These are phyloP conservation scores for Salminus brasiliensis DNA, from an alignment of 2,113 vertebrate genomes.

Conservation along the genomic window DNA sequence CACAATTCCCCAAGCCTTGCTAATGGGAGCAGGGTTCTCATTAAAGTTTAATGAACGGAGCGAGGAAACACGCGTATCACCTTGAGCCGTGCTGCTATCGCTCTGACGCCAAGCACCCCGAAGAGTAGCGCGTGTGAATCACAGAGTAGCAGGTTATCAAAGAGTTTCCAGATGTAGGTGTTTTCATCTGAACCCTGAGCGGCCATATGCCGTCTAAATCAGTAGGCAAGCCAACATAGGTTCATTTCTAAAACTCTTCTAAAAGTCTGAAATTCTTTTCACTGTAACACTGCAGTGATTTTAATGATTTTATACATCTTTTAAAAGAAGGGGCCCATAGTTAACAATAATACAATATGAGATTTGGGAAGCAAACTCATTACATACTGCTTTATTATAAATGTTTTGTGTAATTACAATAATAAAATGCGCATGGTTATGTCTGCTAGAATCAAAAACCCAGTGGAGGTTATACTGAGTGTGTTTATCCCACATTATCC, in stretches of 20 bases:
- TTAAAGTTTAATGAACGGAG: conserved; percentile 51
- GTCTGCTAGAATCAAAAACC: not conserved
- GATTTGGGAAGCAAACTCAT: too few species aligned
- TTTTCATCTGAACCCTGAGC: not conserved
- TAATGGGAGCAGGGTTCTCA: conserved; percentile 43
- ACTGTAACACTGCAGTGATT: too few species aligned
- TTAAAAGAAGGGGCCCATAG: too few species aligned
- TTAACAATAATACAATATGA: too few species aligned
- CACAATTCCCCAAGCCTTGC: conserved; percentile 35
- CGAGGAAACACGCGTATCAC: conserved; percentile 41
- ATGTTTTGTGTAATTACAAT: too few species aligned
- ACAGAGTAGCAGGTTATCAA: conserved; percentile 21
- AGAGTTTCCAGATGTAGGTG: not conserved
- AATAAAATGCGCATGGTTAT: not conserved
- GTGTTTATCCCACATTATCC: not conserved
- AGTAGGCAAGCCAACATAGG: not conserved
- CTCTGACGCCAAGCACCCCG: conserved; percentile 22
- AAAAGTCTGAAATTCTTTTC: too few species aligned
- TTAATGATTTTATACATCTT: too few species aligned
- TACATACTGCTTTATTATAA: too few species aligned
- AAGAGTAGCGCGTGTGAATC: conserved; percentile 14
- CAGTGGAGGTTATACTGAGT: not conserved
- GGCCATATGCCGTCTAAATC: not conserved
- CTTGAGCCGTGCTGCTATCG: conserved; percentile 36
- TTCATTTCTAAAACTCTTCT: not conserved